phyloP scores from a whole-genome alignment of 2,113 vertebrate species.

The Chloroceryle aenea region DNA sequence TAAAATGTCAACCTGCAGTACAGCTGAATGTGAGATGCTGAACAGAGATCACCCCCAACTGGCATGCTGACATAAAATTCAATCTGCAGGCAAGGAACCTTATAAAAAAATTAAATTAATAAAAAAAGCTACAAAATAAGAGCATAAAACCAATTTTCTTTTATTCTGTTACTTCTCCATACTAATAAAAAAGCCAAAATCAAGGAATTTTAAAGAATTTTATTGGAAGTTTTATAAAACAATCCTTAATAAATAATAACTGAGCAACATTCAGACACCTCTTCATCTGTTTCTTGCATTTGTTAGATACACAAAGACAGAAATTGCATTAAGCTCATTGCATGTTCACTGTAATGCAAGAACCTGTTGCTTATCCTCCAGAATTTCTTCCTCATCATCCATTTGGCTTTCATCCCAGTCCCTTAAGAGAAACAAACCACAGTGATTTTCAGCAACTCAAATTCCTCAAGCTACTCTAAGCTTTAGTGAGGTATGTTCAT shows the following conservation, averaged over 20 bases:
- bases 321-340: background rate
- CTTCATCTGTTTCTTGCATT: background rate
- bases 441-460: background rate
- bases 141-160: background rate
- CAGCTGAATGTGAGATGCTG: background rate
- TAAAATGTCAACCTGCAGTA: background rate
- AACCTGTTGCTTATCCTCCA: slow-evolving; percentile 78
- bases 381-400: slow-evolving; percentile 73
- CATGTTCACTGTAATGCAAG: slow-evolving; percentile 71
- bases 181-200: background rate
- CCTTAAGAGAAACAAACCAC: slow-evolving; percentile 23
- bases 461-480: background rate
- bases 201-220: background rate
- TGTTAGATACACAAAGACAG: background rate
- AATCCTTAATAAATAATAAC: background rate
- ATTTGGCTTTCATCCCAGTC: slow-evolving; percentile 63
- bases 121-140: no score
- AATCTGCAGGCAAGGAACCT: background rate
- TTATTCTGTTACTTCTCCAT: background rate
- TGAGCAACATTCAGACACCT: background rate
- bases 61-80: background rate
- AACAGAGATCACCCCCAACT: background rate
- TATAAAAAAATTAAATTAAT: background rate
- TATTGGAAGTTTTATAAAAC: background rate
- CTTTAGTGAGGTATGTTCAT: background rate